phyloP scores from a whole-genome alignment of 2,797 vertebrate species.

The Arctocebus calabarensis region DNA sequence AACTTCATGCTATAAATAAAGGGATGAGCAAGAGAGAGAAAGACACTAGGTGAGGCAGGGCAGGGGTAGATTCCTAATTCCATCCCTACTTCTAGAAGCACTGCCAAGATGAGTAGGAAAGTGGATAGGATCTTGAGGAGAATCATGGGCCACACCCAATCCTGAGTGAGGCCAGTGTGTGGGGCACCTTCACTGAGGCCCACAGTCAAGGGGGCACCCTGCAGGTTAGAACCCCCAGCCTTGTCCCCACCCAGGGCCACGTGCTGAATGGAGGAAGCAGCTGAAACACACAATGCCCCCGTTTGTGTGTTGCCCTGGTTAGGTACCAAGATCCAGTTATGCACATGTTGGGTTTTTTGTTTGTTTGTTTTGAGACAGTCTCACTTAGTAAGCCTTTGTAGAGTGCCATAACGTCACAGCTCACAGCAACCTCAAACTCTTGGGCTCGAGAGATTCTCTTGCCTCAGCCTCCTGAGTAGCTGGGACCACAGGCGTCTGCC shows the following conservation, averaged over 20 bases:
- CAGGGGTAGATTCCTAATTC: not conserved
- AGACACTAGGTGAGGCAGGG: not conserved
- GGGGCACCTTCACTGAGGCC: not conserved
- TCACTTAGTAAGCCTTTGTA: no score
- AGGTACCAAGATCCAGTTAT: not conserved
- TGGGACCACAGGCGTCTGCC: no score
- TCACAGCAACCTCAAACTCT: no score
- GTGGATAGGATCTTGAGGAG: not conserved
- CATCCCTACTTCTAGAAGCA: not conserved
- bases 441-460: no score
- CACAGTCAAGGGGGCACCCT: not conserved
- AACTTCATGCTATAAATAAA: not conserved
- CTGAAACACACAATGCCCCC: not conserved
- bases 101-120: not conserved
- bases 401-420: no score
- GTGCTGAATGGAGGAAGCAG: not conserved
- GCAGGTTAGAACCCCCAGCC: not conserved
- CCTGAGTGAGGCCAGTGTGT: not conserved
- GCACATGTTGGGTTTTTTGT: no score
- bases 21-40: not conserved
- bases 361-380: no score
- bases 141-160: not conserved
- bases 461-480: no score
- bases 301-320: not conserved
- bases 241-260: not conserved